phyloP scores from a whole-genome alignment of 2,113 vertebrate genomes.

The Caloenas nicobarica region DNA sequence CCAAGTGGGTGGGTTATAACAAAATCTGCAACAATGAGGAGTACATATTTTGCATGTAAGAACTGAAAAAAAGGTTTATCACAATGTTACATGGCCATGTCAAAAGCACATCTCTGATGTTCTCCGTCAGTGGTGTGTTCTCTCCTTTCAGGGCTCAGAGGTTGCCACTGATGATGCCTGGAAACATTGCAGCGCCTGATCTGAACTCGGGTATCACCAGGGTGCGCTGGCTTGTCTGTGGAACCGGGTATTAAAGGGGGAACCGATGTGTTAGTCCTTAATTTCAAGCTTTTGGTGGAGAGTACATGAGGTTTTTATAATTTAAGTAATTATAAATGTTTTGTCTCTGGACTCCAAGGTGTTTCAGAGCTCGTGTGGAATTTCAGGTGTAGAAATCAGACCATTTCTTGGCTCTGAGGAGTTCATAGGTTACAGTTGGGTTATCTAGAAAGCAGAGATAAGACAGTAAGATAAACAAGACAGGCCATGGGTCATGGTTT shows the following conservation, averaged over 20 bases:
- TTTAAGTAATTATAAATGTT: neutral
- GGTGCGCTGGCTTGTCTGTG: neutral
- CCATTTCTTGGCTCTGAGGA: neutral
- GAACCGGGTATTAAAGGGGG: neutral
- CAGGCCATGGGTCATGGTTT: neutral
- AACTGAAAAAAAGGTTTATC: neutral
- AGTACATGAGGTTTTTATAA: neutral
- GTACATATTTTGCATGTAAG: neutral
- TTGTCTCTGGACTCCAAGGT: neutral
- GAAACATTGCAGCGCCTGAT: neutral
- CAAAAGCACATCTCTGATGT: neutral
- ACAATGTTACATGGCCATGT: accelerated
- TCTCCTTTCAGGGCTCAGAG: neutral
- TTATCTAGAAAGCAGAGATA: neutral
- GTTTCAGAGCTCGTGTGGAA: neutral
- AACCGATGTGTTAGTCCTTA: neutral
- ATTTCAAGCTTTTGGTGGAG: neutral
- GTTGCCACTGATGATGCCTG: neutral
- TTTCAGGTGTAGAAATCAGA: neutral
- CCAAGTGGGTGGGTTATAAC: neutral
- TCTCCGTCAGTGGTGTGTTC: neutral
- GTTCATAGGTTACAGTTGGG: neutral
- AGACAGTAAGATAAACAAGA: neutral
- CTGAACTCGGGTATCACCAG: neutral
- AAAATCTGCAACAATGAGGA: neutral